These are phyloP conservation scores for Ceratoteleas bidentatus DNA, from an alignment of 1,140 invertebrate species.

Conservation along the genomic window DNA sequence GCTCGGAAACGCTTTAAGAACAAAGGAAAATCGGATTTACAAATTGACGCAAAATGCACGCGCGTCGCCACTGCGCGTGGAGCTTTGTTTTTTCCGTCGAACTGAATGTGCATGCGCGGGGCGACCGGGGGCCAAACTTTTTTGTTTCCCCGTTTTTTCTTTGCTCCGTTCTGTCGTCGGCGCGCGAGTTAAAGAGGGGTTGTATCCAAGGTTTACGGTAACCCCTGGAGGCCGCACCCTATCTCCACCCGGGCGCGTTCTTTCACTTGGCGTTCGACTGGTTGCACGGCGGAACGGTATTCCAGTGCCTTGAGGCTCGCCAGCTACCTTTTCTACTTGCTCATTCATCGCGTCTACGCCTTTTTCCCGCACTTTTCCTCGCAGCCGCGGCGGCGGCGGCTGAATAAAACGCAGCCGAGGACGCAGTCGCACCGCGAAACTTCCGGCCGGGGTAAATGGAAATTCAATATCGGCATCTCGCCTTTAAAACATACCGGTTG, in stretches of 20 bases:
- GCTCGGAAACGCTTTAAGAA: conserved; percentile 32
- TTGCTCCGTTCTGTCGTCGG: conserved; percentile 52
- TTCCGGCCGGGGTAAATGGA: conserved; percentile 71
- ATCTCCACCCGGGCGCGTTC: conserved; percentile 58
- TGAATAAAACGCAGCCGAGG: conserved; percentile 66
- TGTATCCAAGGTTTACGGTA: too few relatives aligned
- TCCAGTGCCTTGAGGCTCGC: conserved; percentile 70
- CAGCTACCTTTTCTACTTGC: conserved; percentile 63
- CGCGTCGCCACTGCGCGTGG: conserved; percentile 22
- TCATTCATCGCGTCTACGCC: conserved; percentile 65
- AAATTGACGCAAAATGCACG: conserved; percentile 47
- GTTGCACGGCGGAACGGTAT: conserved; percentile 69
- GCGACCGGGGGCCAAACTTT: conserved; percentile 2
- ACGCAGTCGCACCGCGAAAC: conserved; percentile 45
- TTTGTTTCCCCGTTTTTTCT: conserved; percentile 29
- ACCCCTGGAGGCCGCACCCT: too few relatives aligned
- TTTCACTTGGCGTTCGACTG: conserved; percentile 69
- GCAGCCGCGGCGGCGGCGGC: conserved; percentile 9
- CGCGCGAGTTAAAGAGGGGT: conserved; percentile 9
- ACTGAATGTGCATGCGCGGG: conserved; percentile 1
- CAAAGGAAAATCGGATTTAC: conserved; percentile 48
- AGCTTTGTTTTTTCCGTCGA: conserved; percentile 34
- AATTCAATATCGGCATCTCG: conserved; percentile 73
- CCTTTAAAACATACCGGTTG: conserved; percentile 64
- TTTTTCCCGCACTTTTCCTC: conserved; percentile 56